These are phyloP conservation scores for Rotaria socialis DNA, from an alignment of 2,888 invertebrate genomes.

Conservation along the genomic window DNA sequence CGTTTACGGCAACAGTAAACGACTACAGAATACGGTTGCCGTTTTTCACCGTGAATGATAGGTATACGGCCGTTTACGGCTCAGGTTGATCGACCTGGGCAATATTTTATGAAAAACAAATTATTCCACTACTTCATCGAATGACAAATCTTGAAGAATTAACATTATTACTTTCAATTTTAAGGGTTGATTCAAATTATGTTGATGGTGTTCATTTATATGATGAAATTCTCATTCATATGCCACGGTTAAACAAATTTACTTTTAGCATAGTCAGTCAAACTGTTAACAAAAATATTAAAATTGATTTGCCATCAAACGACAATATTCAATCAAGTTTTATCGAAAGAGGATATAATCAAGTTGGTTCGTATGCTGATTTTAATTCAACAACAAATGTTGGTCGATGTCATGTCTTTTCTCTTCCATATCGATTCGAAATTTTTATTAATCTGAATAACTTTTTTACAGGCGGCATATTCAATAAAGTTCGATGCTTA, in stretches of 20 bases:
- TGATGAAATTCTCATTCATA: neutral
- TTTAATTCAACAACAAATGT: neutral
- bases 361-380: neutral
- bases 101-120: neutral
- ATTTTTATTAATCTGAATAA: neutral
- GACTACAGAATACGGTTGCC: too few species aligned
- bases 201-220: constrained; percentile 13
- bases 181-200: neutral
- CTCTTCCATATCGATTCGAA: neutral
- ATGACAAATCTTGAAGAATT: constrained; percentile 20
- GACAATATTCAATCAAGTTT: constrained; percentile 1
- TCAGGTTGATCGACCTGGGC: too few species aligned
- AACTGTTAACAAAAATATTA: neutral
- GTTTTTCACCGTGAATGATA: too few species aligned
- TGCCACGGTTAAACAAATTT: neutral
- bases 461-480: neutral
- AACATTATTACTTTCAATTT: neutral
- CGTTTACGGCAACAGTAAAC: too few species aligned
- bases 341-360: neutral
- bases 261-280: neutral
- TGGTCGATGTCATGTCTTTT: neutral
- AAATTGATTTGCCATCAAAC: neutral
- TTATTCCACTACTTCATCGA: neutral
- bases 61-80: too few species aligned
- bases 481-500: neutral